Evolutionary conservation across 2,797 vertebrate species (phyloP), one percentile per base, ranked within the genome.

Genomic region (Galagoides demidoff): DNA sequence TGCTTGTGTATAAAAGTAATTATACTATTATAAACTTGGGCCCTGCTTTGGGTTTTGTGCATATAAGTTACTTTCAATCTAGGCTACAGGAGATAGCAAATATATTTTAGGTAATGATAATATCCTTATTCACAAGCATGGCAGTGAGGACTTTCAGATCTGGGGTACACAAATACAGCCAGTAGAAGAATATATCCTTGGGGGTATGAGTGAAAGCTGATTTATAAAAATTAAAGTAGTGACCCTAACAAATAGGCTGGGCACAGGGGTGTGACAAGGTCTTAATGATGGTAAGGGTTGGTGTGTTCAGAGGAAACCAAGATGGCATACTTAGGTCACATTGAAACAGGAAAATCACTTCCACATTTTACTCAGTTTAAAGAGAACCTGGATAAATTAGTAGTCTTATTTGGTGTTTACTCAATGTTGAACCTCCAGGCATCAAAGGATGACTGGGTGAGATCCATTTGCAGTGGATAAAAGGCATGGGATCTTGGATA

Each of bases 321-420:
- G 16, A 25, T 2, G 8, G 5, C 1, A 0, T 31, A 17, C 5
- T n/a, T 11, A 64, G 8, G 4, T 17, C 25, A n/a, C 17, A 16
- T 1, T 20, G 57, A 83, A 59, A 66, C 2, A 91, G 20, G 19
- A 77, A 7, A 10, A 17, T 27, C 20, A 34, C 27, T 20, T 93
- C 45, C 13, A 34, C 7, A 34, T 20, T 31, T 31, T 57, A 57
- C 1, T 2, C 1, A 34, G 27, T 74, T 12, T 49, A n/a, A 90
- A 8, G 43, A 63, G 9, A 74, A 37, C 25, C 39, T 49, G 11
- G 22, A 34, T n/a, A 77, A 27, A 43, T 34, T 16, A 39, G 3
- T n/a, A 10, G 7, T 7, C 10, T 34, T 43, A 0, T 8, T 31
- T 31, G 11, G 11, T n/a, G 52, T 92, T 55, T 77, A 77, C 27